These are phyloP conservation scores for Tanytarsus gracilentus DNA, from an alignment of 2,888 invertebrate genomes.

Conservation along the genomic window DNA sequence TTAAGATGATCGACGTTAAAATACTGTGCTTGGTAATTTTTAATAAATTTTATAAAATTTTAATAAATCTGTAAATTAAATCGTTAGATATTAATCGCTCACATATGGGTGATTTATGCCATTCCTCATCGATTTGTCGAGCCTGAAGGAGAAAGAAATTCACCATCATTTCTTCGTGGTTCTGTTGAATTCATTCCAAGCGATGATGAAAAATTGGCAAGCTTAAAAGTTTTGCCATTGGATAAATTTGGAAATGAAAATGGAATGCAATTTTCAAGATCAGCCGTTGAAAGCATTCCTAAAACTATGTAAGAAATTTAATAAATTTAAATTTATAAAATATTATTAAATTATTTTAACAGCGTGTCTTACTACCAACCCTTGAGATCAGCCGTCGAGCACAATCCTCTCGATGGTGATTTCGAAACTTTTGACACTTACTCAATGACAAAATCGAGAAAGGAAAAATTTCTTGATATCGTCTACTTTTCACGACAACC, in stretches of 20 bases:
- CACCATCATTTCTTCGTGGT: background rate
- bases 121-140: conserved; percentile 18
- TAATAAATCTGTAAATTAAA: background rate
- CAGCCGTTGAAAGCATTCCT: conserved; percentile 41
- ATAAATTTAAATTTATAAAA: conserved; percentile 35
- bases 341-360: conserved; percentile 38
- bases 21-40: background rate
- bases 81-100: background rate
- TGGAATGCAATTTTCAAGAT: conserved; percentile 36
- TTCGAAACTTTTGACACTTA: conserved; percentile 30
- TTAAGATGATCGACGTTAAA: background rate
- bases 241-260: background rate
- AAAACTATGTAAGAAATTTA: conserved; percentile 26
- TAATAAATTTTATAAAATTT: too few species aligned
- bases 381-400: conserved; percentile 65
- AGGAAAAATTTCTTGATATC: background rate
- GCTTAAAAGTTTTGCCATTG: background rate
- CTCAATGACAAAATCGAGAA: background rate
- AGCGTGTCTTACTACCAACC: conserved; percentile 45
- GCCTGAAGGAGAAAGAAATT: background rate
- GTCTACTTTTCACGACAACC: conserved; percentile 24
- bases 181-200: conserved; percentile 11
- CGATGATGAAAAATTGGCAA: background rate
- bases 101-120: background rate
- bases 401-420: conserved; percentile 36